Base-by-base conservation (phyloP, 30 jellyfish, hydroid and myxozoan species). In the Aurelia sp. region DNA sequence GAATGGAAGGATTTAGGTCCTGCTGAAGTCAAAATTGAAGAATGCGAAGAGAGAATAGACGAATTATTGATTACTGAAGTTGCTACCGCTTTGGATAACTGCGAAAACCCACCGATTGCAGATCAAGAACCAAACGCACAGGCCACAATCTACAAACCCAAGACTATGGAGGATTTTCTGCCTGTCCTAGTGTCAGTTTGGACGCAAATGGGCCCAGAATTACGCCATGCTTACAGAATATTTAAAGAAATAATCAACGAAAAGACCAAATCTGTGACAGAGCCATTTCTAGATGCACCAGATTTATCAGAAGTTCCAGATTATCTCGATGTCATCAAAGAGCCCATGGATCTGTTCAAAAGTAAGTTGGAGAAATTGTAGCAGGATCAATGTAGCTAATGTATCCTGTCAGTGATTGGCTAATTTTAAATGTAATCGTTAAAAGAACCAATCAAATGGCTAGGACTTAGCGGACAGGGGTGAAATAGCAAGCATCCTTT, bases 191-290 rank as follows among this genome's bases (percentile, higher is more conserved):
- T 85, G 41, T 84, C 59, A 22, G 95, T 85, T 8, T 85, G 89
- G 88, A 31, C 53, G 44, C 64, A 71, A 62, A 74, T 85, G 89
- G 22, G 77, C 64, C 92, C 92, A 52, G 97, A 86, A 76, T 48
- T 89, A 8, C 95, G 90, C 40, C 92, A 87, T 64, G 99, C 98
- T 3, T 94, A 89, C 79, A 78, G 86, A 50, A 66, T 94, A n/a
- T 90, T 83, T 67, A 82, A 96, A 85, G 96, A 94, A 58, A 23
- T 94, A 27, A 17, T 89, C 20, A 66, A 62, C 52, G 96, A 94
- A 20, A 90, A 94, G 70, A 62, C 87, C 33, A 84, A 79, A 48
- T 62, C 81, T 7, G 72, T 86, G 12, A 72, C 52, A 47, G 92
- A 80, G 27, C 92, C 96, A 23, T 88, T 88, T 88, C 53, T 76